Evolutionary conservation across 2,113 vertebrate genomes (phyloP), one percentile per base, ranked within the genome.

Genomic region (Nymphicus hollandicus): DNA sequence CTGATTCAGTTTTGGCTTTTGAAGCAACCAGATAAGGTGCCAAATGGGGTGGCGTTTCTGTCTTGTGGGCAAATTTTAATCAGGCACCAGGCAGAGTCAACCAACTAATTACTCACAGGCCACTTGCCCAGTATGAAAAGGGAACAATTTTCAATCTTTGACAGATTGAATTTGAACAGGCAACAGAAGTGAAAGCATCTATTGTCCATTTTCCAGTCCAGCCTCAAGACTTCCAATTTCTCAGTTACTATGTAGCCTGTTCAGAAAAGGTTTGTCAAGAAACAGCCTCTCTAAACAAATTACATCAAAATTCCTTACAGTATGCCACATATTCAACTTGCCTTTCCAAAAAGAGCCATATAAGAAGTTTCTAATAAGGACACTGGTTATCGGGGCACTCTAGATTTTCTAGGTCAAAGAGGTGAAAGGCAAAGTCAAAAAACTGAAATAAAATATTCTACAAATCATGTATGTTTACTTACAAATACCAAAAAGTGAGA

Each of bases 321-420:
- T 86, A 23, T 55, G 82, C 85, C 88, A 93, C 72, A 86, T 86
- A 84, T 17, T 74, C 79, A 64, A 86, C 87, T 95, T 70, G 74
- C 64, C 52, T 50, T 74, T 91, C 91, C 94, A 93, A 72, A 95
- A 91, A 71, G 80, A 91, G 76, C 71, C 71, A 93, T 88, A 94
- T 83, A 89, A 60, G 81, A 88, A 63, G 79, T 63, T 95, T 88
- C 79, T 94, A 95, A 88, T 65, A 82, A 86, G 79, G 79, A 77
- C 76, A 66, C 12, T 86, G 72, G 47, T 71, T 94, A 95, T 94
- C 91, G 88, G 90, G 81, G 72, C 44, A 78, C 46, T 91, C 58
- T n/a, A 58, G 10, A 86, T 95, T 96, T 93, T 95, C 86, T 86
- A 90, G 76, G 90, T 92, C 93, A 91, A 89, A 91, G 91, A 95